Conservation (phyloP, 2,113 vertebrate species). For the Anoplopoma fimbria region DNA sequence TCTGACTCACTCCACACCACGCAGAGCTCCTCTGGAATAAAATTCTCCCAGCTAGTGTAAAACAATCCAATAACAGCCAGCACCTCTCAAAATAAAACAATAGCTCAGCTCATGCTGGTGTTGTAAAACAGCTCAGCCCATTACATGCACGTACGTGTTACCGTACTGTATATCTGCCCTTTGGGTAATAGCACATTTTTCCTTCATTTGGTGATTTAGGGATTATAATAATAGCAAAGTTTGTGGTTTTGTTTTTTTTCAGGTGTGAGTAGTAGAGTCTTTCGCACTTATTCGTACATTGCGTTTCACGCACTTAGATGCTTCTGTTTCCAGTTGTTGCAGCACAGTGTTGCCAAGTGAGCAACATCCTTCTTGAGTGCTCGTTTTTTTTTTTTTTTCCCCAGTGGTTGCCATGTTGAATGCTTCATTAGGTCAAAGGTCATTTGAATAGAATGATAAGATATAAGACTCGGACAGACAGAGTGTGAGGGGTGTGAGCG, state of each 20-base stretch:
- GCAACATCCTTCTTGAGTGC: constrained; percentile 8
- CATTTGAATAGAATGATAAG: constrained; percentile 77
- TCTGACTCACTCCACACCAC: constrained; percentile 42
- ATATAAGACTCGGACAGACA: constrained; percentile 86
- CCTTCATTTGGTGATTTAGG: constrained; percentile 56
- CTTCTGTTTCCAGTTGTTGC: constrained; percentile 7
- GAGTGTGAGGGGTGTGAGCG: constrained; percentile 73
- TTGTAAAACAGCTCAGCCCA: constrained; percentile 70
- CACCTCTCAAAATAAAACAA: constrained; percentile 75
- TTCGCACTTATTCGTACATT: constrained; percentile 28
- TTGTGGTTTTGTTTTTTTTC: constrained; percentile 10
- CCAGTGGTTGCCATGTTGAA: constrained; percentile 12
- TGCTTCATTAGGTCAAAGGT: constrained; percentile 71
- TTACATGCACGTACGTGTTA: constrained; percentile 58
- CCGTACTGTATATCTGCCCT: constrained; percentile 68
- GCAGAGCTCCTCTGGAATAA: constrained; percentile 63
- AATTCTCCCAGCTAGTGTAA: constrained; percentile 72
- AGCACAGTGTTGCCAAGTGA: not conserved
- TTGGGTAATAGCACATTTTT: constrained; percentile 60
- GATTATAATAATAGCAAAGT: constrained; percentile 43
- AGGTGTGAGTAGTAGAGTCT: not conserved
- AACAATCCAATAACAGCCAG: constrained; percentile 76
- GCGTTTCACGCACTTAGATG: constrained; percentile 29
- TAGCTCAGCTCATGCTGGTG: constrained; percentile 68
- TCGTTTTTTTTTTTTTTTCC: constrained; percentile 2